These are phyloP conservation scores for Pseudomyrmex pallidus DNA, from an alignment of 1,140 invertebrate genomes.

Conservation along the genomic window DNA sequence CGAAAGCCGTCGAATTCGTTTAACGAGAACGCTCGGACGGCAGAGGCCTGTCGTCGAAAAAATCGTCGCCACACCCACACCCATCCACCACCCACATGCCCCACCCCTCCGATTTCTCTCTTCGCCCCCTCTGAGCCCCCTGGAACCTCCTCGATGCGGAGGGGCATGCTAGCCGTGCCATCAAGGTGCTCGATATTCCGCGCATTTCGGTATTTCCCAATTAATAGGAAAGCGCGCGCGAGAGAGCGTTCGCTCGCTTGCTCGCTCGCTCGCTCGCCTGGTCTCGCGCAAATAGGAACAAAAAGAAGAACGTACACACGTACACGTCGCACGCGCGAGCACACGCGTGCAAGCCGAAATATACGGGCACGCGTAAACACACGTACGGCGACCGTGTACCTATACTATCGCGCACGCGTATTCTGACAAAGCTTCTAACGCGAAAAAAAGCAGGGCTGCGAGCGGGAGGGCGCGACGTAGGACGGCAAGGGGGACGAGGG, in stretches of 20 bases:
- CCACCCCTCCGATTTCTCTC: constrained; percentile 41
- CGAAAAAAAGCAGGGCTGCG: constrained; percentile 65
- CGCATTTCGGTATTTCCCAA: constrained; percentile 75
- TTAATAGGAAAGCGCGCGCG: constrained; percentile 71
- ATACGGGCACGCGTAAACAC: constrained; percentile 58
- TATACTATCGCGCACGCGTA: constrained; percentile 66
- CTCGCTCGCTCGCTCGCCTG: constrained; percentile 23
- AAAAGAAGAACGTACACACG: constrained; percentile 56
- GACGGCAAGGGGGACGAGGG: constrained; percentile 14
- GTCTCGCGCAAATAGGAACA: constrained; percentile 29
- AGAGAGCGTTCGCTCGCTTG: constrained; percentile 57
- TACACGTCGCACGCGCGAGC: constrained; percentile 1
- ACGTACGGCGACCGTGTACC: constrained; percentile 61
- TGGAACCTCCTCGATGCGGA: constrained; percentile 58
- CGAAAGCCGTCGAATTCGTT: constrained; percentile 75
- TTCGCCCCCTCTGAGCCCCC: constrained; percentile 28
- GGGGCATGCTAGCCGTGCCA: constrained; percentile 71
- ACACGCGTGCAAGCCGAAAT: constrained; percentile 41
- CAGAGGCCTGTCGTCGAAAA: constrained; percentile 74
- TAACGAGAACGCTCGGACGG: constrained; percentile 73
- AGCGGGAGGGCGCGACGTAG: constrained; percentile 56
- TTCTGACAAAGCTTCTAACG: constrained; percentile 72
- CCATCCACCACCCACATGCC: constrained; percentile 62
- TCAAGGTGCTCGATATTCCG: constrained; percentile 75
- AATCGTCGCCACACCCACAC: constrained; percentile 75